Evolutionary conservation across 92 coral and sea anemone genomes (phyloP).

Genomic region (Palythoa heliodiscus): DNA sequence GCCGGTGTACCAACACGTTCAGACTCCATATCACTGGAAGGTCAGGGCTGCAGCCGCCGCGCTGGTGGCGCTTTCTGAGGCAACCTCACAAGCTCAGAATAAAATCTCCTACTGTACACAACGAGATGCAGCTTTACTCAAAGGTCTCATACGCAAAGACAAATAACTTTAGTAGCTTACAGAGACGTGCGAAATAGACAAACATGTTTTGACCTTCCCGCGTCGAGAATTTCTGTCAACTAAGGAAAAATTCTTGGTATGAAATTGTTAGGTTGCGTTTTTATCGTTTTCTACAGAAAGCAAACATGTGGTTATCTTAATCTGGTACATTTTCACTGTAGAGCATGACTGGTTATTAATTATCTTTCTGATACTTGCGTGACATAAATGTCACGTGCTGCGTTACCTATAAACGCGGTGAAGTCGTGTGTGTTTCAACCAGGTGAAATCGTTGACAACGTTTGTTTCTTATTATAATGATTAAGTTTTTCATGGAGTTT

Average conservation of each 20-base stretch:
- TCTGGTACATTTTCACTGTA: not conserved
- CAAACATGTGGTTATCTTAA: not conserved
- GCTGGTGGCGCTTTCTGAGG: constrained; percentile 35
- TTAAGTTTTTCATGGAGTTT: not conserved
- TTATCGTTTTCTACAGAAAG: not conserved
- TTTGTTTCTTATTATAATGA: no score
- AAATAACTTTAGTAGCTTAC: not conserved
- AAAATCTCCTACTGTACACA: not conserved
- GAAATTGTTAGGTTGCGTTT: not conserved
- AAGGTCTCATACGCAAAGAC: not conserved
- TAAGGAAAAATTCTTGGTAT: not conserved
- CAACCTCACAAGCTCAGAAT: constrained; percentile 26
- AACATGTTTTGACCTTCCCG: not conserved
- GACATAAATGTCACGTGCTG: no score
- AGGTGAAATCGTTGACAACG: no score
- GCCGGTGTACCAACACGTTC: not conserved
- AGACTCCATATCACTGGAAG: constrained; percentile 9
- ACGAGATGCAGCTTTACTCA: not conserved
- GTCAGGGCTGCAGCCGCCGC: constrained; percentile 40
- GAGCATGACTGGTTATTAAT: not conserved
- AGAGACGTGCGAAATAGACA: not conserved
- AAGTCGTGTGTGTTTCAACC: no score
- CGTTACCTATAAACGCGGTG: no score
- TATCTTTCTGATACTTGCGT: no score
- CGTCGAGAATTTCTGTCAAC: not conserved